Percentiles rank a stretch among this genome's conserved stretches.
Conservation (phyloP, 2,113 vertebrate genomes). For the Lepus timidus region DNA sequence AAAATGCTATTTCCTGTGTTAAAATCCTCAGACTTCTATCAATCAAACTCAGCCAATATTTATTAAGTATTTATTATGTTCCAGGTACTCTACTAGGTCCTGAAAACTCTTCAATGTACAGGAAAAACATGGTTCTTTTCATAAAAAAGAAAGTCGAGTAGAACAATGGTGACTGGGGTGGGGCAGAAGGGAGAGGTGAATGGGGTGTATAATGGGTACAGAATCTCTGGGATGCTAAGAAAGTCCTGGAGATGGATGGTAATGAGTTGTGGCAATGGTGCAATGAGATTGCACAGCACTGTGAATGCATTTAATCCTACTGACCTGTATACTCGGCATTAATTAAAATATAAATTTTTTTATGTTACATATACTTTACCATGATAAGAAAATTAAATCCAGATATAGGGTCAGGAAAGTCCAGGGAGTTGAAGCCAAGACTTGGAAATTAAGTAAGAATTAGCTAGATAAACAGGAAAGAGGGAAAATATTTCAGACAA, state of each 20-base stretch:
- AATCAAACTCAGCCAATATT: conserved; percentile 7
- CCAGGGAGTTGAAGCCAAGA: not conserved
- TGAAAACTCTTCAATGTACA: not conserved
- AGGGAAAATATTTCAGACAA: not conserved
- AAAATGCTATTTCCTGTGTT: conserved; percentile 38
- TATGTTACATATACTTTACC: not conserved
- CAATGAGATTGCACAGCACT: not conserved
- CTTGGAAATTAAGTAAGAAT: conserved; percentile 53
- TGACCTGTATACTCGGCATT: not conserved
- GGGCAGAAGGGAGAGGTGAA: too few relatives aligned
- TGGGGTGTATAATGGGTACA: not conserved
- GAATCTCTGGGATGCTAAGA: not conserved
- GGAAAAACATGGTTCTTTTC: not conserved
- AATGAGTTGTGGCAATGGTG: not conserved
- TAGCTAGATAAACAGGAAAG: not conserved
- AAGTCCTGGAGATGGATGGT: not conserved
- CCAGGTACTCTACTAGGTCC: not conserved
- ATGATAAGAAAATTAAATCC: not conserved
- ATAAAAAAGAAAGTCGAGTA: conserved; percentile 17
- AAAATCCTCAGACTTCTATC: not conserved
- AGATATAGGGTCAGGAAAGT: not conserved
- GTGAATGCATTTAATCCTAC: not conserved
- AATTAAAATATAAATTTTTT: not conserved
- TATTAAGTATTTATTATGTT: not conserved
- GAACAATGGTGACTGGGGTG: not conserved